Percentiles rank a stretch among this genome's conserved stretches.
phyloP scores from a whole-genome alignment of 1,140 invertebrate genomes.

The Hestina assimilis region DNA sequence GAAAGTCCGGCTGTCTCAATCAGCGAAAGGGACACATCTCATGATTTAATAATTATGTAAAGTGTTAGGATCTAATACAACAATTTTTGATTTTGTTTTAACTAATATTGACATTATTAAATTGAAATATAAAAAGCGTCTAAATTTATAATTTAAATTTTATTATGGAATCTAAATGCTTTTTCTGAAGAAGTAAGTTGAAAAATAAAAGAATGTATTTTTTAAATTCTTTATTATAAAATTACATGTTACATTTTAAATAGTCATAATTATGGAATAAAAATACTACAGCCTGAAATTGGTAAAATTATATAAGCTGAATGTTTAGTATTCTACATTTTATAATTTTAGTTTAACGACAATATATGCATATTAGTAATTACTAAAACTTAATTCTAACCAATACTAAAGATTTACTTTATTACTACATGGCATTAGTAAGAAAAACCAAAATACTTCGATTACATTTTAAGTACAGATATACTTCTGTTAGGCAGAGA shows the following conservation, averaged over 20 bases:
- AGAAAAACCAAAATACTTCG: conserved; percentile 38
- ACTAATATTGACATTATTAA: too few relatives aligned
- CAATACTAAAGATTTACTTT: conserved; percentile 8
- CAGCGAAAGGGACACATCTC: too few relatives aligned
- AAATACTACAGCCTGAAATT: background rate
- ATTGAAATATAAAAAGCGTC: too few relatives aligned
- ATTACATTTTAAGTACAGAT: conserved; percentile 55
- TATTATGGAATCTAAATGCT: too few relatives aligned
- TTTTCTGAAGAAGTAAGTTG: too few relatives aligned
- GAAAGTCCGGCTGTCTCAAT: too few relatives aligned
- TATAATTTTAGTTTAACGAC: background rate
- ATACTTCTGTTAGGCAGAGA: conserved; percentile 54
- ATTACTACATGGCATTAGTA: background rate
- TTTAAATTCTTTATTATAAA: background rate
- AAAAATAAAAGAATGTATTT: too few relatives aligned
- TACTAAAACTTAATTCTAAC: conserved; percentile 6
- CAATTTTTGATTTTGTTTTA: too few relatives aligned
- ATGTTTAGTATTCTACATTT: background rate
- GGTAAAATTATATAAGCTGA: background rate
- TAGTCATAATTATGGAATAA: background rate
- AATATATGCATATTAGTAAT: background rate
- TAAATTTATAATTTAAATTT: too few relatives aligned
- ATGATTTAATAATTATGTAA: too few relatives aligned
- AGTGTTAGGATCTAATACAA: too few relatives aligned
- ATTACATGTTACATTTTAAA: conserved; percentile 1